Evolutionary conservation across 2,113 vertebrate species (phyloP).

Genomic region (Callithrix jacchus): DNA sequence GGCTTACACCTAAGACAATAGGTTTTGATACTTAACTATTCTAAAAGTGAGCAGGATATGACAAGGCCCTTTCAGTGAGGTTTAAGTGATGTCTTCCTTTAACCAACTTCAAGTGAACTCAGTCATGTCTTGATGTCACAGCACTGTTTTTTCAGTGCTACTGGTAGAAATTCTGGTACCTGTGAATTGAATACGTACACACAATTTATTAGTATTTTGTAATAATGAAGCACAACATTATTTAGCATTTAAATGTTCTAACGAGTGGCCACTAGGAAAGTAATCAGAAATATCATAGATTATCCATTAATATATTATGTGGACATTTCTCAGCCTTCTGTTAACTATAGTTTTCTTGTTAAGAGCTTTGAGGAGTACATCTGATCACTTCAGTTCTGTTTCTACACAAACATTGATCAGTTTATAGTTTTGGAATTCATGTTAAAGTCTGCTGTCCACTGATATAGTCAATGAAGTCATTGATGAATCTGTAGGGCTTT

Average conservation of each 20-base stretch:
- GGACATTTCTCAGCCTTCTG: neutral
- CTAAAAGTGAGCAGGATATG: neutral
- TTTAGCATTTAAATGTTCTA: neutral
- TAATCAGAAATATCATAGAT: neutral
- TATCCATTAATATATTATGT: neutral
- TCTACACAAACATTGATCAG: neutral
- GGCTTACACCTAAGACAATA: neutral
- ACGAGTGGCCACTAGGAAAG: neutral
- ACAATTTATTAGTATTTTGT: neutral
- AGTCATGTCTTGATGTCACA: neutral
- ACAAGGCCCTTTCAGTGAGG: neutral
- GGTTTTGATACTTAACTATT: neutral
- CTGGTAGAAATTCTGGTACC: neutral
- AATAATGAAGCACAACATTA: neutral
- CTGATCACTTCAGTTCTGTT: neutral
- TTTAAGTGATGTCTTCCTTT: neutral
- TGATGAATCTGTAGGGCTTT: neutral
- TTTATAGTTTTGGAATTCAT: neutral
- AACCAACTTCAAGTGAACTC: neutral
- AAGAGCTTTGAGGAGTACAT: neutral
- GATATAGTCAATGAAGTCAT: neutral
- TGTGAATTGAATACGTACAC: neutral
- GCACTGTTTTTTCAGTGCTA: neutral
- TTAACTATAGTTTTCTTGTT: neutral
- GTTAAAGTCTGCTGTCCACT: neutral